These are phyloP conservation scores for Rhombomys opimus DNA, from an alignment of 2,113 vertebrate genomes.

Conservation along the genomic window DNA sequence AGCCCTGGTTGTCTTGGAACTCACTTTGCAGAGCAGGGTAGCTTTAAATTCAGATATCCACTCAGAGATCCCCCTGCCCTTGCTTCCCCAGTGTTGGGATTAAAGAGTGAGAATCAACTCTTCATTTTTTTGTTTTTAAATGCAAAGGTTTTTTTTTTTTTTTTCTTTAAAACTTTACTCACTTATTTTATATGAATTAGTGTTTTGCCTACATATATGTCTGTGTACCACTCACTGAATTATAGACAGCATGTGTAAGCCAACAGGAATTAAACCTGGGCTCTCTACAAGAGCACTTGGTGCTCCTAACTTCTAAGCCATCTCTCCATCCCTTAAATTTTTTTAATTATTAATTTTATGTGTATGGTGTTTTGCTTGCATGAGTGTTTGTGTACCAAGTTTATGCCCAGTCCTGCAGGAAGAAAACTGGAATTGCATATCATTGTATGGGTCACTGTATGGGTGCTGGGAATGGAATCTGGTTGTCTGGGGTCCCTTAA, in stretches of 20 bases:
- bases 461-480: background rate
- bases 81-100: background rate
- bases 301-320: background rate
- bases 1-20: background rate
- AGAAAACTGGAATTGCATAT: background rate
- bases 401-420: background rate
- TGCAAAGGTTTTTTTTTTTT: no score
- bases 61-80: background rate
- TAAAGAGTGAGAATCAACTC: background rate
- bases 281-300: no score
- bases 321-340: background rate
- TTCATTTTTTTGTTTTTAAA: background rate
- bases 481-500: background rate
- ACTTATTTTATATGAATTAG: background rate
- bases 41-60: background rate
- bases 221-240: background rate
- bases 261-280: background rate
- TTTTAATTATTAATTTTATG: background rate
- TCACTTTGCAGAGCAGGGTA: background rate
- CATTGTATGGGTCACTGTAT: background rate
- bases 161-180: background rate
- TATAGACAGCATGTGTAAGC: background rate
- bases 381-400: background rate
- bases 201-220: background rate
- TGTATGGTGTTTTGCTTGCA: background rate